Evolutionary conservation across 2,113 vertebrate genomes (phyloP), one percentile per base, ranked within the genome.

Genomic region (Pelobates fuscus): DNA sequence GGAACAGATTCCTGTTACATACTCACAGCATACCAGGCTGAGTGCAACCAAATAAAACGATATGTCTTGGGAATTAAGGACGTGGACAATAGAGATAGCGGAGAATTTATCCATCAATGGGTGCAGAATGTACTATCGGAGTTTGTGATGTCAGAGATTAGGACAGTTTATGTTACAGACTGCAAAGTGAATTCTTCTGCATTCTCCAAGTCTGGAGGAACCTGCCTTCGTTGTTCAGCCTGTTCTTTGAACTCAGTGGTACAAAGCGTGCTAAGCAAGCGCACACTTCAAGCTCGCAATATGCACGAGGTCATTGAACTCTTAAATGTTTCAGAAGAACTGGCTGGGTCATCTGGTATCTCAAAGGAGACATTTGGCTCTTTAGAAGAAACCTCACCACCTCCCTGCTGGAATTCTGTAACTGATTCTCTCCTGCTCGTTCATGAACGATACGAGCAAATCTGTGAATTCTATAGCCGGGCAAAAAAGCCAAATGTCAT

Each of bases 71-170:
- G 96, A 0, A 93, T 98, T 58, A 93, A 95, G 82, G 95, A 96
- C 0, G 88, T 95, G 0, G 95, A 96, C 81, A 83, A 93, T 5
- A 91, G 93, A 1, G 97, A 98, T 29, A 94, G 91, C 0, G 94
- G 95, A 0, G 97, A 98, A 76, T 93, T 97, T 82, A 90, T 99
- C 73, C 95, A 98, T 81, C 95, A 98, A 86, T 99, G 97, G 97
- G 96, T 94, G 10, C 96, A 98, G 91, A 99, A 98, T 0, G 96
- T 99, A 77, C 91, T 99, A 17, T 99, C 97, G 0, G 97, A 99
- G 89, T 99, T 99, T 4, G 97, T 99, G 59, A 98, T 98, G 96
- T 96, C 97, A 0, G 97, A 99, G 87, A 96, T 98, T 78, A 92
- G 96, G 85, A 96, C 95, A 0, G 95, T 97, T 46, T 98, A 98